Conservation (phyloP, 2,113 vertebrate species). For the Dryoscopus gambensis region DNA sequence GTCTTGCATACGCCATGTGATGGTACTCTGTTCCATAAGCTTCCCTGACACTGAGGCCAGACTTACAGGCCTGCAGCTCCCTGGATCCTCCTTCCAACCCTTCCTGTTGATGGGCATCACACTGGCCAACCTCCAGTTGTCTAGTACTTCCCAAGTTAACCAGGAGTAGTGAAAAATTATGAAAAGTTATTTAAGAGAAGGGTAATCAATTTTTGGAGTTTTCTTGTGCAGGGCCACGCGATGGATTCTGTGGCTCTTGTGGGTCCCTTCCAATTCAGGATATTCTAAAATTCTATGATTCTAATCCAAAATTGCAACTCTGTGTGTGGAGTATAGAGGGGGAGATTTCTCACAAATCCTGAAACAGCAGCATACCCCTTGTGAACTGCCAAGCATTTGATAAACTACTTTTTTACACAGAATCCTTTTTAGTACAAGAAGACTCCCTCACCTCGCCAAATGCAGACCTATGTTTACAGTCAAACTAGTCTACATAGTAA, state of each 20-base stretch:
- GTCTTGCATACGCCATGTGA: background rate
- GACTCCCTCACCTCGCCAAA: background rate
- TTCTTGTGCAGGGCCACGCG: fast-evolving
- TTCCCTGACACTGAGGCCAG: background rate
- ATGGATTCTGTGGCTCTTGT: background rate
- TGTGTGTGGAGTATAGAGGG: background rate
- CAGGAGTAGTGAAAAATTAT: background rate
- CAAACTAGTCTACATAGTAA: background rate
- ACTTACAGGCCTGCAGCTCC: background rate
- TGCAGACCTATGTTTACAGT: background rate
- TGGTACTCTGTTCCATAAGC: background rate
- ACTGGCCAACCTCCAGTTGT: background rate
- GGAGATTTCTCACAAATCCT: background rate
- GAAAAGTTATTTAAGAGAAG: background rate
- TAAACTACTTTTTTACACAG: background rate
- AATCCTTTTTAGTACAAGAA: background rate
- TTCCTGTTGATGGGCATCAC: background rate
- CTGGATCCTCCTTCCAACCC: background rate
- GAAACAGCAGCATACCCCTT: background rate
- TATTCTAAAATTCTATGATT: background rate
- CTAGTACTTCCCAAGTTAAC: background rate
- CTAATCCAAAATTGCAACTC: background rate
- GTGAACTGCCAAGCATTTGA: background rate
- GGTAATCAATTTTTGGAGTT: background rate
- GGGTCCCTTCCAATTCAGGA: background rate